A percentile compares a stretch with the other conserved stretches of the same genome.
These are phyloP conservation scores for Glaucopsyche alexis DNA, from an alignment of 2,888 invertebrate species.

Conservation along the genomic window DNA sequence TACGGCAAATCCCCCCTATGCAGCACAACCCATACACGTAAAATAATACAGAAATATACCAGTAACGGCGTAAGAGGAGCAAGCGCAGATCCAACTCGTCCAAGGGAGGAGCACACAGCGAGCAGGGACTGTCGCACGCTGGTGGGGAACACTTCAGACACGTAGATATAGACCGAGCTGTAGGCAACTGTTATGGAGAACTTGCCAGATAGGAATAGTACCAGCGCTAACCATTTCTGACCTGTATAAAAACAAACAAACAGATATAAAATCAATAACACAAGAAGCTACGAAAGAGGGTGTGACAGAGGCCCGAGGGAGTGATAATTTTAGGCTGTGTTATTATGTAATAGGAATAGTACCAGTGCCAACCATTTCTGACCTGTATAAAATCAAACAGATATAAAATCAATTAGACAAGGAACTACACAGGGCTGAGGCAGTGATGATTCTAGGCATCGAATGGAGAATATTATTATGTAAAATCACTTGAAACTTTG, in stretches of 20 bases:
- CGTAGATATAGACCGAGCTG: slow-evolving; percentile 83
- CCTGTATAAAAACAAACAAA: slow-evolving; percentile 51
- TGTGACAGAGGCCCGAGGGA: no score
- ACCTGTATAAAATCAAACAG: slow-evolving; percentile 52
- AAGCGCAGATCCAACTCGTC: slow-evolving; percentile 82
- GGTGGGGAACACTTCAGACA: slow-evolving; percentile 85
- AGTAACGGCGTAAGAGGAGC: slow-evolving; percentile 83
- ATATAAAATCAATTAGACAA: background rate
- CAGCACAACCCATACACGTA: no score
- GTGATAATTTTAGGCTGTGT: no score
- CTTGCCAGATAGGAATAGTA: slow-evolving; percentile 82
- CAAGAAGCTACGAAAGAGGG: slow-evolving; percentile 39
- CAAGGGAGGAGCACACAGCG: slow-evolving; percentile 83
- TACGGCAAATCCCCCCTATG: no score
- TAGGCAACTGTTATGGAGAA: slow-evolving; percentile 84
- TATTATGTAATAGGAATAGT: slow-evolving; percentile 79
- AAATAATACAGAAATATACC: slow-evolving; percentile 60
- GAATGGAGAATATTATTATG: no score
- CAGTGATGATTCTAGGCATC: no score
- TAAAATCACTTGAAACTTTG: slow-evolving; percentile 33
- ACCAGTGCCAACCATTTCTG: slow-evolving; percentile 69
- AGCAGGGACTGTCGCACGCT: slow-evolving; percentile 82
- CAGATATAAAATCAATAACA: slow-evolving; percentile 50
- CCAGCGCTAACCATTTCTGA: slow-evolving; percentile 68
- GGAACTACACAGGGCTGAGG: no score